Conservation (phyloP, 2,797 vertebrate genomes). For the Orientallactaga sibirica region DNA sequence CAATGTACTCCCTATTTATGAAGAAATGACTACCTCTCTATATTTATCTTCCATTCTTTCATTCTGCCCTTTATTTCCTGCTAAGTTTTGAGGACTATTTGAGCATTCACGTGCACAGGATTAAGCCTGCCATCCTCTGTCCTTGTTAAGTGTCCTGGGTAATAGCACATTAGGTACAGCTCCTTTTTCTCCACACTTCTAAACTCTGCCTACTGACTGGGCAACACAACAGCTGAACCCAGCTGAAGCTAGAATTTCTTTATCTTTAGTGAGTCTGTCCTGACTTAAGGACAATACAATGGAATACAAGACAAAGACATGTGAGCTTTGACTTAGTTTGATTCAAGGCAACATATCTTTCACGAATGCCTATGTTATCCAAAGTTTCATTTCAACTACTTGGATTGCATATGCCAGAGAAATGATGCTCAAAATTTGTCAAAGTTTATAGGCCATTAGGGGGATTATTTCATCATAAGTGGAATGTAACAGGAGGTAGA, state of each 20-base stretch:
- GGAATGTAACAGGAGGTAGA: neutral
- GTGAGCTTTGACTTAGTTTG: neutral
- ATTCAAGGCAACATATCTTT: constrained; percentile 39
- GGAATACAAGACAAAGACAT: neutral
- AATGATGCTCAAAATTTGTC: neutral
- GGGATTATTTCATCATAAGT: neutral
- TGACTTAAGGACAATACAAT: neutral
- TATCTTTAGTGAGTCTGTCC: neutral
- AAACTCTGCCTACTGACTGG: constrained; percentile 18
- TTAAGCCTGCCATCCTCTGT: neutral
- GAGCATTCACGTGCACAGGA: neutral
- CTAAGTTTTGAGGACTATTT: constrained; percentile 29
- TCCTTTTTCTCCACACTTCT: neutral
- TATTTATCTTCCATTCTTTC: constrained; percentile 32
- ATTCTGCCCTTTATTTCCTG: constrained; percentile 14
- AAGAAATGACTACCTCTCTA: neutral
- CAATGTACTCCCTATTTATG: neutral
- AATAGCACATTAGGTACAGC: neutral
- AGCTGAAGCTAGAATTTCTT: constrained; percentile 10
- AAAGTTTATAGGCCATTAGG: neutral
- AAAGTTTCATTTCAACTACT: constrained; percentile 38
- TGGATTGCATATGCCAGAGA: neutral
- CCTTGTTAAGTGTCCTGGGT: neutral
- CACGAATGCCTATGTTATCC: neutral
- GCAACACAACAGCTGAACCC: neutral